Conservation (phyloP, 2,888 invertebrate genomes). For the Leucophenga montana region DNA sequence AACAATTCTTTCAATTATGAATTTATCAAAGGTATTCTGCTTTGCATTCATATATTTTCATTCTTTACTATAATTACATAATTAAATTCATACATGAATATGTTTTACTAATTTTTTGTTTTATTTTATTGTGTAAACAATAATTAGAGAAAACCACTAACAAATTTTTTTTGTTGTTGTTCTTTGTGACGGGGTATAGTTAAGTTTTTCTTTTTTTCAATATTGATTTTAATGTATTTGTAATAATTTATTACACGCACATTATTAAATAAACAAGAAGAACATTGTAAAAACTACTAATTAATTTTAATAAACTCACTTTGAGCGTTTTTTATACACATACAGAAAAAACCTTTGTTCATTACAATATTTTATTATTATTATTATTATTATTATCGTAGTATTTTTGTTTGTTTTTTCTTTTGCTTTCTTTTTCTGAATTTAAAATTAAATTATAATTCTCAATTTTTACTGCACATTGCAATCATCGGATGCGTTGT, state of each 20-base stretch:
- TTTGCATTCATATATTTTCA: neutral
- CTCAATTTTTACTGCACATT: conserved; percentile 78
- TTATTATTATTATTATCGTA: conserved; percentile 33
- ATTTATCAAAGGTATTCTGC: conserved; percentile 12
- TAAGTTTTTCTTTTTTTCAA: neutral
- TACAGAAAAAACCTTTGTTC: conserved; percentile 37
- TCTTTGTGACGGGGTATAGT: neutral
- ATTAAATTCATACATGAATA: conserved; percentile 28
- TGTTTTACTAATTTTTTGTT: too few species aligned
- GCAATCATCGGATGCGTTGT: conserved; percentile 83
- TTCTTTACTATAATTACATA: neutral
- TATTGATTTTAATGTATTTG: neutral
- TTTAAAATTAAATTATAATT: neutral
- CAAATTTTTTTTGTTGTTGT: too few species aligned
- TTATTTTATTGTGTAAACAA: conserved; percentile 3
- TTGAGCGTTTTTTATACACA: conserved; percentile 13
- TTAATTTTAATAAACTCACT: conserved; percentile 32
- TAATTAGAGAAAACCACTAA: neutral
- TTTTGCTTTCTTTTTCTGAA: neutral
- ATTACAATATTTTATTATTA: conserved; percentile 17
- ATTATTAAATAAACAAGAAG: conserved; percentile 21
- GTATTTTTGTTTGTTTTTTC: neutral
- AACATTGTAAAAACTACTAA: conserved; percentile 35
- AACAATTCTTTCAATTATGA: conserved; percentile 4
- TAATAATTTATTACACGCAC: neutral